Conservation (phyloP, 2,888 invertebrate genomes). For the Leptinotarsa juncta region DNA sequence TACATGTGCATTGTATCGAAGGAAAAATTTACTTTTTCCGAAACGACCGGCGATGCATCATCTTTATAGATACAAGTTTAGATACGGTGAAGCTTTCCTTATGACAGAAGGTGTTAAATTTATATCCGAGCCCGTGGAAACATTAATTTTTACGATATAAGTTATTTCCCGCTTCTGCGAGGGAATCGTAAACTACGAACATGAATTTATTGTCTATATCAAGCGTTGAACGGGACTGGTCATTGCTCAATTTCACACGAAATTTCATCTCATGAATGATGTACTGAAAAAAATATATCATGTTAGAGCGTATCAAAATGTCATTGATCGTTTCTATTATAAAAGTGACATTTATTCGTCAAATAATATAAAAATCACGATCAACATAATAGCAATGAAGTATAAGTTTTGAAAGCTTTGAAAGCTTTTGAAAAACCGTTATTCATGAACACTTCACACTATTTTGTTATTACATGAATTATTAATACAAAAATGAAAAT, state of each 20-base stretch:
- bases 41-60: conserved; percentile 29
- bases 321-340: too few relatives aligned
- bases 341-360: too few relatives aligned
- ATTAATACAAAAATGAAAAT: too few relatives aligned
- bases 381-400: too few relatives aligned
- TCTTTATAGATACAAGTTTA: conserved; percentile 30
- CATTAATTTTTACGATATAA: conserved; percentile 36
- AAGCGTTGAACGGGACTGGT: conserved; percentile 23
- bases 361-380: too few relatives aligned
- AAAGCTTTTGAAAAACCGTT: too few relatives aligned
- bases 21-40: conserved; percentile 9
- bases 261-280: not conserved
- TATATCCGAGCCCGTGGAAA: conserved; percentile 25
- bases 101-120: conserved; percentile 36
- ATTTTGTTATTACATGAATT: too few relatives aligned
- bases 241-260: conserved; percentile 8
- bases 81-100: conserved; percentile 30
- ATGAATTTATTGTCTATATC: conserved; percentile 31
- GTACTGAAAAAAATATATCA: too few relatives aligned
- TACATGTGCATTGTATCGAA: conserved; percentile 18
- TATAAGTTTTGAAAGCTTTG: too few relatives aligned
- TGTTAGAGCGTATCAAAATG: too few relatives aligned
- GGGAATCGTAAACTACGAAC: conserved; percentile 33
- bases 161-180: conserved; percentile 27
- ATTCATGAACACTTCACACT: too few relatives aligned